A percentile compares a stretch with the other conserved stretches of the same genome.
Conservation (phyloP, 2,888 invertebrate genomes). For the Cheilosia grossa region DNA sequence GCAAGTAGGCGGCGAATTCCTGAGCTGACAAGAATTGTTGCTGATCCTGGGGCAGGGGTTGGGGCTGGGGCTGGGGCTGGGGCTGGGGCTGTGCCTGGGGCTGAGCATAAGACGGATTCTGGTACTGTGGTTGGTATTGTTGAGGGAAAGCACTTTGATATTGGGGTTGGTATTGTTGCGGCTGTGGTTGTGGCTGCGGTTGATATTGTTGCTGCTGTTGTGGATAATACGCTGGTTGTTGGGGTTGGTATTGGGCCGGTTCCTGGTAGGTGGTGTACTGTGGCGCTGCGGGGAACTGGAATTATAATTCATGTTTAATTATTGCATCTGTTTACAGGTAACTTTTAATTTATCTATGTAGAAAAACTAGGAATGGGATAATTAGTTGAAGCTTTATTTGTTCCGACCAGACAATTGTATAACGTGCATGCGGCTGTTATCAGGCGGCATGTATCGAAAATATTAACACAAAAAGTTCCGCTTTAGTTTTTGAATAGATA, state of each 20-base stretch:
- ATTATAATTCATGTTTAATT: slow-evolving; percentile 13
- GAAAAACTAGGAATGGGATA: slow-evolving; percentile 15
- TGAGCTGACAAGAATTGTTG: slow-evolving; percentile 81
- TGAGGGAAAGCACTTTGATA: slow-evolving; percentile 68
- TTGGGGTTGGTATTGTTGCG: slow-evolving; percentile 72
- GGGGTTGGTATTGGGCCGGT: slow-evolving; percentile 55
- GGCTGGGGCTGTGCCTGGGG: slow-evolving; percentile 65
- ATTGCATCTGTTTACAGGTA: not conserved
- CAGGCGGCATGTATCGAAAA: slow-evolving; percentile 5
- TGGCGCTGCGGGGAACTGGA: slow-evolving; percentile 45
- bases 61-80: slow-evolving; percentile 40
- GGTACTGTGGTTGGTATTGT: slow-evolving; percentile 57
- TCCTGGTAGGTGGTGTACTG: slow-evolving; percentile 51
- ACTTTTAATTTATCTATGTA: not conserved
- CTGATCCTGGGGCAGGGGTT: slow-evolving; percentile 74
- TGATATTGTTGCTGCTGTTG: slow-evolving; percentile 57
- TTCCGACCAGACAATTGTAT: not conserved
- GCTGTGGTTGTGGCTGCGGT: slow-evolving; percentile 70
- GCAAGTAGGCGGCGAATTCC: slow-evolving; percentile 79
- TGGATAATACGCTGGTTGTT: slow-evolving; percentile 61
- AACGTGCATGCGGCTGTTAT: slow-evolving; percentile 19
- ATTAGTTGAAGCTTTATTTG: slow-evolving; percentile 15
- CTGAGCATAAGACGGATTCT: slow-evolving; percentile 60
- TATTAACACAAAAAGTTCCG: slow-evolving; percentile 1
- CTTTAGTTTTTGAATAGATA: not conserved